Evolutionary conservation across 2,113 vertebrate genomes (phyloP).

Genomic region (Psilopogon haemacephalus): DNA sequence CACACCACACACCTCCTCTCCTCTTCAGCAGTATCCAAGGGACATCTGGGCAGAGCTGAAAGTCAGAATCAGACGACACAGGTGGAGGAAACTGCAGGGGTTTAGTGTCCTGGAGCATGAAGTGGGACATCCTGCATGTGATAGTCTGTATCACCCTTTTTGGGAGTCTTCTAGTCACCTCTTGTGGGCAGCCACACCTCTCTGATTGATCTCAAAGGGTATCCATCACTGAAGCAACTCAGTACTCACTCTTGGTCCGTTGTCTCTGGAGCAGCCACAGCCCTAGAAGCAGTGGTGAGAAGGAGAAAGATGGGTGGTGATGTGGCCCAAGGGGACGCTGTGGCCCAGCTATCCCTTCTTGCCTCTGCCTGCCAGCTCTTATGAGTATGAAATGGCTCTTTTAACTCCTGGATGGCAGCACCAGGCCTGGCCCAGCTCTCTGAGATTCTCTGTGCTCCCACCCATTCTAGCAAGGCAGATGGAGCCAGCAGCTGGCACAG

Average conservation of each 20-base stretch:
- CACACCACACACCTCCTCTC: neutral
- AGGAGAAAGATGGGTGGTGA: neutral
- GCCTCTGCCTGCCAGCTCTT: neutral
- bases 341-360: neutral
- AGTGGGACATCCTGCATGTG: neutral
- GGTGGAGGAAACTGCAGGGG: neutral
- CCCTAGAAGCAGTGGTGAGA: fast-evolving
- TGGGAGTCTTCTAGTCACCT: neutral
- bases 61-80: neutral
- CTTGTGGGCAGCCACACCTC: neutral
- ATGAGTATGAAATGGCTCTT: neutral
- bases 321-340: neutral
- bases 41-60: neutral
- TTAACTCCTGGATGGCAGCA: neutral
- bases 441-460: neutral
- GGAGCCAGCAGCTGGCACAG: neutral
- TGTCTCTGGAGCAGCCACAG: neutral
- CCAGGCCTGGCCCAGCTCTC: neutral
- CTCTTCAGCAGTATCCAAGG: neutral
- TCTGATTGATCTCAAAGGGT: neutral
- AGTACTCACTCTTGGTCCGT: fast-evolving
- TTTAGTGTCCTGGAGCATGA: neutral
- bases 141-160: neutral
- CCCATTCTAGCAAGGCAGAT: neutral
- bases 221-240: neutral